Base-by-base conservation (phyloP, 1,140 invertebrate genomes). In the Ceratina australensis region DNA sequence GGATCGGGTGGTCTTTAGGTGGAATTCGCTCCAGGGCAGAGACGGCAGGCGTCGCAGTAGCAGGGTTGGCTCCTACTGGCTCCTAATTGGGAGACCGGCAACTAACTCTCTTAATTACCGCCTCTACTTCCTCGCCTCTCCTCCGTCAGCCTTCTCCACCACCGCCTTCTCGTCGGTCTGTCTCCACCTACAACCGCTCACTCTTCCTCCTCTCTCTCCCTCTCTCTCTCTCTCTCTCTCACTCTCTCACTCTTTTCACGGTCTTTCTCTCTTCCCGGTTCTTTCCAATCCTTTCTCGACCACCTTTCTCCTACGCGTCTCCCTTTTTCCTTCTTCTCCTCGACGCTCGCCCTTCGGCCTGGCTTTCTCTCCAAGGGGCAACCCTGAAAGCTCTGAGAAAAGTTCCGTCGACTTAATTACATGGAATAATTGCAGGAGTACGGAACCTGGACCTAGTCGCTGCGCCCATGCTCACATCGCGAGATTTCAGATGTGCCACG, bases 81-180 rank as follows among this genome's bases (percentile, higher is more conserved):
- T 89, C 89, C 90, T 92, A 92, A 92, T 92, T 92, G 90, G 90
- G 87, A 91, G 89, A 91, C 90, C 89, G 87, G 89, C 90, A 91
- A 91, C 91, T 91, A 92, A 92, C 91, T 92, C 91, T 91, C 90
- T 92, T 91, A 92, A 92, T 92, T 92, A 92, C 90, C 89, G 89
- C 89, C 90, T 91, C 87, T 79, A 82, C 85, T 91, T 89, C 89
- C 89, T 90, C 86, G 77, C 79, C 69, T 86, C 84, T 87, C 85
- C 82, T 83, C 83, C 74, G 78, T 78, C 71, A 65, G 56, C 66
- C 76, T 83, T 80, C 81, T 75, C 77, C 77, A 84, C 79, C 80
- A 72, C 69, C 80, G 69, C 69, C 78, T 85, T 85, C 84, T 79
- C 83, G 78, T 83, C 82, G 65, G 64, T 74, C 72, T 76, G 75